phyloP scores from a whole-genome alignment of 2,113 vertebrate species.

The Craseonycteris thonglongyai region DNA sequence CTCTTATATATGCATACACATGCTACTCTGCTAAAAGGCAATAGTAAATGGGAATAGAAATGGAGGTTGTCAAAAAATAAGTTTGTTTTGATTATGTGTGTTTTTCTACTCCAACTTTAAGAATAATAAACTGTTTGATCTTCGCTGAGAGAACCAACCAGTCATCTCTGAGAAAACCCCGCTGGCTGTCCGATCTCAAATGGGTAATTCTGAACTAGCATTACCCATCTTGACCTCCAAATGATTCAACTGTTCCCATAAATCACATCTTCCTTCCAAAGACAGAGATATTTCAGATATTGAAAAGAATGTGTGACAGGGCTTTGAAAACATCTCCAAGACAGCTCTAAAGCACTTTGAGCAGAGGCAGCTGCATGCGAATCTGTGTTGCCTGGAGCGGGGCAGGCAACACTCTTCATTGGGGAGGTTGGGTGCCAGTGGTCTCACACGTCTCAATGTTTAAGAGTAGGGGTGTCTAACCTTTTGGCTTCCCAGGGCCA shows the following conservation, averaged over 20 bases:
- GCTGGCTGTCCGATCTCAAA: background rate
- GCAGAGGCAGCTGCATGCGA: background rate
- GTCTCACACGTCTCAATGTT: background rate
- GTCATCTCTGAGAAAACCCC: background rate
- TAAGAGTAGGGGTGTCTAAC: no score
- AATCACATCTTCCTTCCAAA: slow-evolving; percentile 54
- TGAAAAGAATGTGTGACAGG: slow-evolving; percentile 16
- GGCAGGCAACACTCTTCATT: background rate
- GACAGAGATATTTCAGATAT: slow-evolving; percentile 36
- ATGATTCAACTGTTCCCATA: slow-evolving; percentile 22
- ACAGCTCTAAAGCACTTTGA: background rate
- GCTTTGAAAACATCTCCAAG: slow-evolving; percentile 23
- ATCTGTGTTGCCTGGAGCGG: background rate
- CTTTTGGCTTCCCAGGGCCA: no score
- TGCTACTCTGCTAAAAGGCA: background rate
- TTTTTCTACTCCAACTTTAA: background rate
- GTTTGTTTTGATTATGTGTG: slow-evolving; percentile 17
- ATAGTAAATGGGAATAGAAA: background rate
- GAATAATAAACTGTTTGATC: slow-evolving; percentile 16
- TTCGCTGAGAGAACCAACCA: background rate
- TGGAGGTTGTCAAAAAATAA: background rate
- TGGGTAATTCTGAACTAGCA: slow-evolving; percentile 35
- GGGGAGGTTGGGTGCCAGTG: background rate
- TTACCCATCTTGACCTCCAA: slow-evolving; percentile 53
- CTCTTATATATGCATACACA: background rate